Conservation (phyloP, 2,797 vertebrate species). For the Semotilus atromaculatus region DNA sequence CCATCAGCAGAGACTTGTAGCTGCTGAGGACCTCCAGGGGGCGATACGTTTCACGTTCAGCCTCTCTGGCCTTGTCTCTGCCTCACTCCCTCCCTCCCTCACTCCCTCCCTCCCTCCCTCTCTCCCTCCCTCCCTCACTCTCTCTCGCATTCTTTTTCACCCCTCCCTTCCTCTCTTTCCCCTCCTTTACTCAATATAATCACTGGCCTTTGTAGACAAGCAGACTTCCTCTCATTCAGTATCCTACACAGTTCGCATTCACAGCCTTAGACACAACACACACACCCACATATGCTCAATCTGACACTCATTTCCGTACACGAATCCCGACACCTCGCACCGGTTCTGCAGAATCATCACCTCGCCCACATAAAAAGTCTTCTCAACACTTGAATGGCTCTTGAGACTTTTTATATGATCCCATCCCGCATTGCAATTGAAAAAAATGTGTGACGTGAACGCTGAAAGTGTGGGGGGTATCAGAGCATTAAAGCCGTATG, state of each 20-base stretch:
- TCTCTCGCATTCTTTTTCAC: slow-evolving; percentile 67
- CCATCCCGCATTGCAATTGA: slow-evolving; percentile 42
- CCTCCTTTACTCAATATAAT: slow-evolving; percentile 67
- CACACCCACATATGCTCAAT: slow-evolving; percentile 37
- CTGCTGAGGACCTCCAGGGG: slow-evolving; percentile 86
- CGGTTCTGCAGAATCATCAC: slow-evolving; percentile 17
- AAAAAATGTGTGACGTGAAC: slow-evolving; percentile 30
- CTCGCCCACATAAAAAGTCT: slow-evolving; percentile 61
- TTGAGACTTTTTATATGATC: slow-evolving; percentile 54
- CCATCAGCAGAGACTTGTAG: slow-evolving; percentile 92
- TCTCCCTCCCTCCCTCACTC: slow-evolving; percentile 51
- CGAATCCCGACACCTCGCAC: slow-evolving; percentile 55
- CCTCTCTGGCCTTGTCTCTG: slow-evolving; percentile 79
- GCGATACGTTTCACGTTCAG: slow-evolving; percentile 62
- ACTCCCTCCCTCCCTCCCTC: slow-evolving; percentile 68
- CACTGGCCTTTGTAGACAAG: slow-evolving; percentile 69
- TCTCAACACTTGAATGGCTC: slow-evolving; percentile 56
- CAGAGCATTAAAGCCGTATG: slow-evolving; percentile 53
- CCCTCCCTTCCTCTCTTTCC: slow-evolving; percentile 64
- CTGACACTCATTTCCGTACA: slow-evolving; percentile 46
- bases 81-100: slow-evolving; percentile 63
- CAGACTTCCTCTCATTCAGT: slow-evolving; percentile 75
- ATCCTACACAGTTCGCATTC: slow-evolving; percentile 57
- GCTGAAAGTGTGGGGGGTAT: slow-evolving; percentile 41
- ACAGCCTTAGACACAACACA: slow-evolving; percentile 42